Percentiles rank a stretch among this genome's conserved stretches.
Evolutionary conservation across 1,140 invertebrate genomes (phyloP).

Genomic region (Ceratosolen fusciceps): DNA sequence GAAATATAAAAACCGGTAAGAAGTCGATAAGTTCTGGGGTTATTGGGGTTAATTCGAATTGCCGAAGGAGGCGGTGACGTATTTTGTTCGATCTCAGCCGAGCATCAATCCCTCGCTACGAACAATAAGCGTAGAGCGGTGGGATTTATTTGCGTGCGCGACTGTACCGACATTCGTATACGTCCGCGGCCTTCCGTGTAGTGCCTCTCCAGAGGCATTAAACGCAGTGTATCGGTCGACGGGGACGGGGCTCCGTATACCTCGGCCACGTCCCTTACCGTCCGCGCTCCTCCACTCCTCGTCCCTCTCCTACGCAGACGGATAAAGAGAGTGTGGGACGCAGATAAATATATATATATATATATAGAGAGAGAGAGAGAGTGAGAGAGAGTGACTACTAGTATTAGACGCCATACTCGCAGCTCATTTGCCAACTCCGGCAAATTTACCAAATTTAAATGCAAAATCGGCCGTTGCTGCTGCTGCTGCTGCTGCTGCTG

Average conservation of each 20-base stretch:
- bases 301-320: too few species aligned
- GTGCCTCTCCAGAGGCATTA: conserved; percentile 57
- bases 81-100: background rate
- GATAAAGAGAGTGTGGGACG: too few species aligned
- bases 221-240: conserved; percentile 24
- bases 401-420: conserved; percentile 66
- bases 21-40: too few species aligned
- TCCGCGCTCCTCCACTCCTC: too few species aligned
- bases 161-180: conserved; percentile 52
- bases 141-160: conserved; percentile 46
- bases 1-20: too few species aligned
- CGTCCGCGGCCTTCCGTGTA: conserved; percentile 22
- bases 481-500: conserved; percentile 46
- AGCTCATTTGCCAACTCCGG: conserved; percentile 70
- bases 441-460: conserved; percentile 71
- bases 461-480: conserved; percentile 64
- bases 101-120: background rate
- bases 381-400: conserved; percentile 40
- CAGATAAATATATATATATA: background rate
- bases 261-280: background rate
- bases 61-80: too few species aligned
- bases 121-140: conserved; percentile 13
- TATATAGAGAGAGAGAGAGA: conserved; percentile 3
- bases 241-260: background rate
- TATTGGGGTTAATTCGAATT: too few species aligned